Base-by-base conservation (phyloP, 2,888 invertebrate genomes). In the Scaptomyza reducta region DNA sequence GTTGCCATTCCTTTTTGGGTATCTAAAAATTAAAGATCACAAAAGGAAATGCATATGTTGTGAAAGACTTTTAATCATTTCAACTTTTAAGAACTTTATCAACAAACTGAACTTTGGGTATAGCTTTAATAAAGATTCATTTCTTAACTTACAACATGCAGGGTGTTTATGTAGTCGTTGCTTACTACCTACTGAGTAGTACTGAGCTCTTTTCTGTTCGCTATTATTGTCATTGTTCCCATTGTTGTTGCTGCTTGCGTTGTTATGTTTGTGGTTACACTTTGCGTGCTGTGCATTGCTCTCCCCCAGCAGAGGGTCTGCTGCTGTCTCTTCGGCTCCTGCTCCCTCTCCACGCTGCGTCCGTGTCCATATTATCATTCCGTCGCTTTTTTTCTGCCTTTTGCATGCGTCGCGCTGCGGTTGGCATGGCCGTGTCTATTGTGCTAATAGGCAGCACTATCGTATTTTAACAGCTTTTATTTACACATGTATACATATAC, bases 391-490 rank as follows among this genome's bases (percentile, higher is more conserved):
- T 63, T 61, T 68, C 63, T 71, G 84, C 64, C 66, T 61, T 81
- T 70, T 77, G 76, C 76, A 60, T 70, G 79, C 71, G 85, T 68
- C 63, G 67, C 68, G 63, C 73, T 76, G 73, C 68, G 72, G 77
- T 70, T 71, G 70, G 35, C 50, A 42, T 53, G 64, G 61, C 68
- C 84, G 69, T 83, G 64, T 79, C 66, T 87, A 79, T 85, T 87
- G 88, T 85, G 79, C 84, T 85, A 85, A 85, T 88, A 87, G 84
- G 85, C 85, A 85, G 67, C 79, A 85, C 87, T 88, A 88, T 85
- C 85, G 79, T 81, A 85, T 85, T 88, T 85, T 87, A 85, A 88
- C 88, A 88, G 85, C 76, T 88, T 84, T 81, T 88, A 84, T 81
- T 88, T 81, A 84, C 88, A 84, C 74, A 70, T 66, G 63, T 63